Base-by-base conservation (phyloP, 2,888 invertebrate species). In the Didymodactylos carnosus region DNA sequence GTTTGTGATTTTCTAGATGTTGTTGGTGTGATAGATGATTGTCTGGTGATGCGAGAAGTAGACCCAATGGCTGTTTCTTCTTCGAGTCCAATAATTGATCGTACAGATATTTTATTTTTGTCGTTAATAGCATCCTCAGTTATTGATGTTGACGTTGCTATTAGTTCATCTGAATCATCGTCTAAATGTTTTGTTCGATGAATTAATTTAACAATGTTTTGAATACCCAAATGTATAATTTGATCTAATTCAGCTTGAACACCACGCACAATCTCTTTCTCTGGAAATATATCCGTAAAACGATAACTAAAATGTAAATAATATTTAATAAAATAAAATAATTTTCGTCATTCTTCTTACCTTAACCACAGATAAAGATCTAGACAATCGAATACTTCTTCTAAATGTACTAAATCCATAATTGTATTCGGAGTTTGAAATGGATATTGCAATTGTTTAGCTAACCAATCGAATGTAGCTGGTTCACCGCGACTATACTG, bases 331-430 rank as follows among this genome's bases (percentile, higher is more conserved):
- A n/a, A n/a, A n/a, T n/a, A n/a, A n/a, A n/a, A n/a, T 2, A 25
- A 23, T 8, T 10, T 35, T 35, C 10, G 8, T 7, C 3, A 27
- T 35, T 10, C 8, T 11, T 25, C 7, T 62, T n/a, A 62, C 62
- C 62, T 62, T 72, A 98, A 84, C 98, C 98, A 99, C 72, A 97
- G 85, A 82, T 99, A 99, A 43, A 94, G 86, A 83, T 98, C 97
- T 76, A 98, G 86, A 5, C 94, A 91, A 84, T 97, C 95, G 81
- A 94, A 95, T 0, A 94, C 90, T 2, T 90, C 87, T 84, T 98
- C 97, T 73, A 98, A 85, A 80, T 92, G 91, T 11, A 92, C 88
- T 69, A 97, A 86, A 80, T 97, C 94, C 76, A 89, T 85, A 35
- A 97, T 89, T 0, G 90, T 92, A 81, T 88, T 88, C 0, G 97